Evolutionary conservation across 1,140 invertebrate genomes (phyloP).

Genomic region (Micrasema minimum): DNA sequence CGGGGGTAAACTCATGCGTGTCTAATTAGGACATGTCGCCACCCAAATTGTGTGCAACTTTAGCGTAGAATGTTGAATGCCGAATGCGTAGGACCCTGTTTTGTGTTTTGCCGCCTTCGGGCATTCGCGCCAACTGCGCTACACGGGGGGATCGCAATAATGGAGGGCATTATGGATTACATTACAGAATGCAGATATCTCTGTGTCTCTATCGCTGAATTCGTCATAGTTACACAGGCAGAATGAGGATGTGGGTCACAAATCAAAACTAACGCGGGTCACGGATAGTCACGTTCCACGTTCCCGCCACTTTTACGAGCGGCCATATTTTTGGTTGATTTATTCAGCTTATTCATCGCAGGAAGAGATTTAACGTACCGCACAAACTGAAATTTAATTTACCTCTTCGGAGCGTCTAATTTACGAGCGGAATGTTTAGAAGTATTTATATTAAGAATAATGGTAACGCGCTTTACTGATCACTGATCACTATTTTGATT

Average conservation of each 20-base stretch:
- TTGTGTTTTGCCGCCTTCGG: constrained; percentile 35
- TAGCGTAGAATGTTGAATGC: neutral
- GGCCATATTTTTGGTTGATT: constrained; percentile 41
- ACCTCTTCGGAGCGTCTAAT: constrained; percentile 19
- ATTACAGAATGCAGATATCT: constrained; percentile 39
- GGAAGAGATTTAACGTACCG: constrained; percentile 4
- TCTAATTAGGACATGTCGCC: constrained; percentile 53
- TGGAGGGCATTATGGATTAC: constrained; percentile 37
- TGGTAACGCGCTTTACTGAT: neutral
- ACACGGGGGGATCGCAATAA: constrained; percentile 23
- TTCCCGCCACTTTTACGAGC: constrained; percentile 41
- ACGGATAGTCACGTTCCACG: constrained; percentile 37
- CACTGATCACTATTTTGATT: neutral
- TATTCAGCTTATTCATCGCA: constrained; percentile 38
- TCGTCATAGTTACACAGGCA: constrained; percentile 7
- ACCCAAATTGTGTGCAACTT: constrained; percentile 47
- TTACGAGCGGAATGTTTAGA: constrained; percentile 27
- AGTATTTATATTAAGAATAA: constrained; percentile 21
- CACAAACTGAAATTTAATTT: constrained; percentile 23
- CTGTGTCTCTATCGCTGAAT: constrained; percentile 18
- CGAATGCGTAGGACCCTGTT: constrained; percentile 19
- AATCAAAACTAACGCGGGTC: constrained; percentile 49
- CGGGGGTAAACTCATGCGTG: constrained; percentile 48
- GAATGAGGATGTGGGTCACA: constrained; percentile 33
- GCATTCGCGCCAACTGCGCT: constrained; percentile 11